phyloP scores from a whole-genome alignment of 2,113 vertebrate genomes.

The Calyptomena viridis region DNA sequence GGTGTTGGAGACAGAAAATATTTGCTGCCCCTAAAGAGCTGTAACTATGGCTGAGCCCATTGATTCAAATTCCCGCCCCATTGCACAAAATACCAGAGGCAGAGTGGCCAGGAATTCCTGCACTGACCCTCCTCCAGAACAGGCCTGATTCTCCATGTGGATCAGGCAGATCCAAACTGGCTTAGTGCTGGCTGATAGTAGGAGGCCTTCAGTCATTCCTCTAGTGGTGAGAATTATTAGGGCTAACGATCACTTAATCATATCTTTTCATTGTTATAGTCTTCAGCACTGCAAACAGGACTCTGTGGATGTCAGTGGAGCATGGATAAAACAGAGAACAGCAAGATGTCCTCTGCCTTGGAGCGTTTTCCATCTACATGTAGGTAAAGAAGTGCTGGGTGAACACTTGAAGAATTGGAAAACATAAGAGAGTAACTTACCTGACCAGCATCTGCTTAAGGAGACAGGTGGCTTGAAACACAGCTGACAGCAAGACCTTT shows the following conservation, averaged over 20 bases:
- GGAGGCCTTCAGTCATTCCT: not conserved
- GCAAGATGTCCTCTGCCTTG: not conserved
- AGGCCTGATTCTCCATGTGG: not conserved
- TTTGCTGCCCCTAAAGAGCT: not conserved
- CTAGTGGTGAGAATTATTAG: not conserved
- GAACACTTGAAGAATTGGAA: not conserved
- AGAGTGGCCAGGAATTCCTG: not conserved
- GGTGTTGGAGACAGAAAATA: not conserved
- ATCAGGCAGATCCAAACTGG: not conserved
- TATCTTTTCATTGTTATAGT: not conserved
- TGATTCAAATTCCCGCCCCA: not conserved
- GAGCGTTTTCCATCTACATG: not conserved
- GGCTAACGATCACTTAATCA: not conserved
- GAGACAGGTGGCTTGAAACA: not conserved
- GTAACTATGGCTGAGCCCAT: not conserved
- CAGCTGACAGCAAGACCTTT: not conserved
- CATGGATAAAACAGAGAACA: not conserved
- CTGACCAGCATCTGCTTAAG: not conserved
- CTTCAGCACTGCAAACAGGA: not conserved
- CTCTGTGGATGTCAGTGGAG: not conserved
- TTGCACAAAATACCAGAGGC: not conserved
- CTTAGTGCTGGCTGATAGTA: not conserved
- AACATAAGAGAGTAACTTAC: not conserved
- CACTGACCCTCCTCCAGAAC: not conserved
- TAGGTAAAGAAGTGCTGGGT: not conserved